Evolutionary conservation across 2,797 vertebrate species (phyloP), one percentile per base, ranked within the genome.

Genomic region (Danio tinwini): DNA sequence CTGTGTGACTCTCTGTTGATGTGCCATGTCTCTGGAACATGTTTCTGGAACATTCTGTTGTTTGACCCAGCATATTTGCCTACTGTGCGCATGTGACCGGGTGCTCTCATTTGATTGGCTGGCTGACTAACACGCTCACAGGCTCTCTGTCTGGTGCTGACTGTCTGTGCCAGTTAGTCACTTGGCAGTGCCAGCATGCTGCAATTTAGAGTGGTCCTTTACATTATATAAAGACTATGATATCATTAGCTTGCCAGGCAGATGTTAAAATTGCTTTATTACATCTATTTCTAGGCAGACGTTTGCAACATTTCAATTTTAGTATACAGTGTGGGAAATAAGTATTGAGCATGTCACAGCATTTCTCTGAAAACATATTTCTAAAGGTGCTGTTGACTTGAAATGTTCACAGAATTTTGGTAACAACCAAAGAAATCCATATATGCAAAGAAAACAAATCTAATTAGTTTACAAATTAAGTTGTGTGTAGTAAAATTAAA

Each of bases 31-130:
- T 78, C 39, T 52, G 50, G 40, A 71, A 71, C 52, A 53, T 70
- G 61, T 76, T 59, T 67, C 59, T 74, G 56, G 76, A 79, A 55
- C 55, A 59, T 49, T 67, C 68, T 80, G 78, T 72, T 65, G 80
- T 78, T 78, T 61, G 52, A 70, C 64, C 59, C 16, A 65, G 59
- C 69, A 72, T 80, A 63, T 72, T 80, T 64, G 16, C 74, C 64
- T 81, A 49, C 65, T 78, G 29, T 67, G n/a, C 44, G 50, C 75
- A 85, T 56, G 65, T 83, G 81, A 83, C 74, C 42, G 5, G 69
- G 29, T 73, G 50, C 70, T 67, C 14, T 45, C 53, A 7, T 29
- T 7, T 79, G 72, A 70, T 85, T 82, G 77, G 68, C 73, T 69
- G 7, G 61, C 49, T 74, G 73, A 68, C 17, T 76, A 78, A 64